Base-by-base conservation (phyloP, 2,113 vertebrate species). In the Trinectes maculatus region DNA sequence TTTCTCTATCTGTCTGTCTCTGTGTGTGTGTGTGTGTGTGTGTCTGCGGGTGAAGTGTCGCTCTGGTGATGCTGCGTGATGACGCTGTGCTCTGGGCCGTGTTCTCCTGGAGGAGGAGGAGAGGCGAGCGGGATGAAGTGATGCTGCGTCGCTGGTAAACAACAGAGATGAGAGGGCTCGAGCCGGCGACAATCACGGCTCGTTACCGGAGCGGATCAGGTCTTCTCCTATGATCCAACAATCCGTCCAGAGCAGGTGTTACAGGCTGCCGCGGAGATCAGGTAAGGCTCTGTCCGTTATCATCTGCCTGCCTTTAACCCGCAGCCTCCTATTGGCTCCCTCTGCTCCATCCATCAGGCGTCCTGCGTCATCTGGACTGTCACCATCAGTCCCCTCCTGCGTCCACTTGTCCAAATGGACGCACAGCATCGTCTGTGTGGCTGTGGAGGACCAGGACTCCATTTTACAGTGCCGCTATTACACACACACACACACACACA, bases 341-440 rank as follows among this genome's bases (percentile, higher is more conserved):
- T 31, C 19, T 46, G 24, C 4, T 77, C 74, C 80, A 80, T 88
- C 84, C 71, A 81, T 84, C 84, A 79, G 26, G 61, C 43, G 61
- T 85, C 69, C 63, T 88, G 85, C 88, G 85, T 90, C 87, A 90
- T 87, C 77, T 56, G 44, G 60, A 70, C 34, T 63, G 81, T 52
- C 75, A 62, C 64, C 53, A 39, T 77, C 79, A 54, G 57, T 73
- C 63, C 76, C 61, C 47, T 81, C 65, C 43, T 68, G 66, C 73
- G 62, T 74, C 59, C 77, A 33, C 64, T 49, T 68, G 48, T 54
- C 63, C 61, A 71, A 75, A 73, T 55, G 65, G 82, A 70, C 26
- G 53, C 79, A 44, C 63, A 71, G 25, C 44, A 58, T 16, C 12
- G n/a, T n/a, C 37, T 26, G 28, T n/a, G n/a, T n/a, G 19, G 60